Evolutionary conservation across 2,113 vertebrate species (phyloP), one percentile per base, ranked within the genome.

Genomic region (Charadrius vociferus): DNA sequence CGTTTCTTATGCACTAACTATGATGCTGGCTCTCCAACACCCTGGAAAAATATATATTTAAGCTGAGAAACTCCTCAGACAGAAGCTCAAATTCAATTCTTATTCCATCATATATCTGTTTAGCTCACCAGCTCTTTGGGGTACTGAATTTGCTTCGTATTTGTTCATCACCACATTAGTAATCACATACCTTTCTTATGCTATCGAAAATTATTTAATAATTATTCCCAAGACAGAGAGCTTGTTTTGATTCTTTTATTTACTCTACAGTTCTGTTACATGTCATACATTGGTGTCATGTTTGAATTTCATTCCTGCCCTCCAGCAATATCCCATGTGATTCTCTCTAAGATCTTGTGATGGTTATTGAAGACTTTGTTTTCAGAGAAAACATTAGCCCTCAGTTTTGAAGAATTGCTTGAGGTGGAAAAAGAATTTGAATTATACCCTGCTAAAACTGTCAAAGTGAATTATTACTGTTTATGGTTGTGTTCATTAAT

Each of bases 311-410:
- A 89, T 65, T 91, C 58, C 77, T 94, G 52, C 82, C 87, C 82
- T 92, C 56, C 63, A 91, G 90, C 65, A 90, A 93, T 67, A 96
- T 88, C 88, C 81, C 81, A 79, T 92, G 90, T 90, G 93, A 96
- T 92, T 94, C 94, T 91, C 77, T 63, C 70, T 93, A 93, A 91
- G 73, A 86, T 95, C 88, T 91, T 87, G 89, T 85, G 94, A 94
- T 85, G 86, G 85, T 91, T 96, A 93, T 91, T 91, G 94, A 97
- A 97, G 93, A 95, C 90, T 93, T 75, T 92, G 85, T 93, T 97
- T 96, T 95, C 89, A 97, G 65, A 96, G 81, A 95, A 97, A 96
- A 96, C 74, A 96, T 71, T 86, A 95, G 79, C 53, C 81, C 78
- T 93, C 73, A 71, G 92, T 93, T 88, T 91, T 79, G 78, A 97